Base-by-base conservation (phyloP, 2,888 invertebrate species). In the Lithophane ornitopus region DNA sequence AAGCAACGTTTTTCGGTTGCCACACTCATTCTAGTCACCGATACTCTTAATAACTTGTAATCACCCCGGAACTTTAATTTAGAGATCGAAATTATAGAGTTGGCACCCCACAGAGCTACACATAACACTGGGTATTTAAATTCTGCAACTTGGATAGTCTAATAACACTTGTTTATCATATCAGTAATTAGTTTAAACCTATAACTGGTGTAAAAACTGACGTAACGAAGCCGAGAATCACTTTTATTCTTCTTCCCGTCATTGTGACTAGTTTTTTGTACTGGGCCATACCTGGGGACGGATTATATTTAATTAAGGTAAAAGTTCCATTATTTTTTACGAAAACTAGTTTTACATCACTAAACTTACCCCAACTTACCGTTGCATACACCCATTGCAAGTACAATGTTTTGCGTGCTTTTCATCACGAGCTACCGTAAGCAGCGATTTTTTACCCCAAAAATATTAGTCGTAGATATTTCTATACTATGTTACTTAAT, bases 1-100 rank as follows among this genome's bases (percentile, higher is more conserved):
- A 26, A 44, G 72, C n/a, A 46, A 46, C 54, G 41, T 11, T 62
- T 16, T 49, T 26, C 22, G 8, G 14, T 16, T 49, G 39, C 22
- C 8, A 16, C 6, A 26, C 28, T 16, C 12, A 2, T 12, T 39
- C 16, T 59, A 19, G 34, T n/a, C 46, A n/a, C 44, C 12, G 67
- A 49, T 66, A 66, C 34, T 41, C n/a, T 19, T n/a, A 71, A 28
- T 56, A 34, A 28, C 22, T 70, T 34, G 28, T 72, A 34, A 56
- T 34, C 28, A 56, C 16, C 26, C 12, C 19, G 22, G 14, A 19
- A 11, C 26, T 22, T 59, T 22, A 16, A 39, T 76, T 61, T 46
- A 34, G 34, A 34, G 6, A 46, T 39, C 11, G 12, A 59, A 76
- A 76, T n/a, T 59, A 14, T 59, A n/a, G 16, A 28, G 1, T 26